Conservation (phyloP, 2,888 invertebrate species). For the Caenorhabditis sulstoni region DNA sequence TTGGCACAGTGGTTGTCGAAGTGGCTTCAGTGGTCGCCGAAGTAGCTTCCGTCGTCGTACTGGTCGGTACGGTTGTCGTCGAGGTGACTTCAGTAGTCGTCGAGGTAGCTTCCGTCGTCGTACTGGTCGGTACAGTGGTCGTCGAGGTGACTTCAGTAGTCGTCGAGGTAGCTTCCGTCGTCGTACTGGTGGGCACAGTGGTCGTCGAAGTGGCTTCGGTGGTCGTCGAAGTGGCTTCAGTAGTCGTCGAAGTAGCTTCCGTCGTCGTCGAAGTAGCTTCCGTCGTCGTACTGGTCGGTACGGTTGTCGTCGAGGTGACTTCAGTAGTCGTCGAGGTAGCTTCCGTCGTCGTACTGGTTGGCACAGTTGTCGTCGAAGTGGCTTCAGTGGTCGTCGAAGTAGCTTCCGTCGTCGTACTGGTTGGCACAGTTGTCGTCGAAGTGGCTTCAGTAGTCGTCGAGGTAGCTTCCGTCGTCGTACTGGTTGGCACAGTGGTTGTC, state of each 20-base stretch:
- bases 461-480: constrained; percentile 7
- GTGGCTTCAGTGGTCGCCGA: constrained; percentile 24
- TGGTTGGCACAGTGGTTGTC: background rate
- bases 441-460: background rate
- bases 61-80: constrained; percentile 17
- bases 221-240: constrained; percentile 1
- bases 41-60: constrained; percentile 21
- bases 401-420: constrained; percentile 15
- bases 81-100: background rate
- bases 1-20: constrained; percentile 11
- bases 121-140: background rate
- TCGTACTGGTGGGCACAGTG: constrained; percentile 18
- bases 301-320: constrained; percentile 6
- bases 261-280: constrained; percentile 22
- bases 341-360: background rate
- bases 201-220: constrained; percentile 42
- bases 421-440: constrained; percentile 11
- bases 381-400: constrained; percentile 19
- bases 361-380: constrained; percentile 9
- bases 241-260: constrained; percentile 19
- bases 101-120: background rate
- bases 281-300: background rate
- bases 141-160: constrained; percentile 13
- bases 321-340: constrained; percentile 2
- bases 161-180: constrained; percentile 26